phyloP scores from a whole-genome alignment of 1,140 invertebrate genomes.

The Limonius californicus region DNA sequence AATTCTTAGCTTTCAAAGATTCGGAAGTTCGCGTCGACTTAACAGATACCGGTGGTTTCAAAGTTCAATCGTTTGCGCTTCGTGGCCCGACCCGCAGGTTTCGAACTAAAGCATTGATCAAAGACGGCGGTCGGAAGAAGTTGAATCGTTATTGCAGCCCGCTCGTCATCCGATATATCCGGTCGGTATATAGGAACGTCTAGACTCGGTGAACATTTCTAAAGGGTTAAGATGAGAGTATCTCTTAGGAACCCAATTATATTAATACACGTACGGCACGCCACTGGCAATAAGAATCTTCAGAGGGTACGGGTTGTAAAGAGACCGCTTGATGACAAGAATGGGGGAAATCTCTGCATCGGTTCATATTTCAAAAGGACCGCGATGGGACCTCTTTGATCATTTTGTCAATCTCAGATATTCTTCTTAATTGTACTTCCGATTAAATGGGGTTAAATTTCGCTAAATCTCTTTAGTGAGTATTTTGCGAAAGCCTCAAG shows the following conservation, averaged over 20 bases:
- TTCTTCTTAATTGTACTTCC: slow-evolving; percentile 21
- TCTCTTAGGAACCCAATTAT: not conserved
- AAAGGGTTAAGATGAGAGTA: not conserved
- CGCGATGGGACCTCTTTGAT: slow-evolving; percentile 14
- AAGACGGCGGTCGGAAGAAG: slow-evolving; percentile 32
- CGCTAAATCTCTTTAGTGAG: not conserved
- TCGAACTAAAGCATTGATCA: slow-evolving; percentile 28
- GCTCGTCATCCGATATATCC: slow-evolving; percentile 34
- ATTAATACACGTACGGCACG: not conserved
- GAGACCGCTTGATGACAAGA: not conserved
- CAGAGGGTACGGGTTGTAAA: slow-evolving; percentile 1
- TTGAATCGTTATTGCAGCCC: slow-evolving; percentile 34
- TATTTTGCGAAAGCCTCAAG: too few relatives aligned
- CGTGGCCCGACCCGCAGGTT: slow-evolving; percentile 14
- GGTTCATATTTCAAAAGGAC: slow-evolving; percentile 24
- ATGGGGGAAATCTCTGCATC: not conserved
- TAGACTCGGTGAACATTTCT: not conserved
- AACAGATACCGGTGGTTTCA: slow-evolving; percentile 14
- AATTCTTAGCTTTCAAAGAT: not conserved
- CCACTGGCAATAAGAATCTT: not conserved
- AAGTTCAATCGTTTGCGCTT: slow-evolving; percentile 24
- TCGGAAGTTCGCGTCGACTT: not conserved
- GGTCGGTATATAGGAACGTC: slow-evolving; percentile 24
- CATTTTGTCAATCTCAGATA: slow-evolving; percentile 28
- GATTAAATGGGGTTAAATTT: slow-evolving; percentile 10